Percentiles rank a stretch among this genome's conserved stretches.
phyloP scores from a whole-genome alignment of 2,888 invertebrate genomes.

The Trichogramma evanescens region DNA sequence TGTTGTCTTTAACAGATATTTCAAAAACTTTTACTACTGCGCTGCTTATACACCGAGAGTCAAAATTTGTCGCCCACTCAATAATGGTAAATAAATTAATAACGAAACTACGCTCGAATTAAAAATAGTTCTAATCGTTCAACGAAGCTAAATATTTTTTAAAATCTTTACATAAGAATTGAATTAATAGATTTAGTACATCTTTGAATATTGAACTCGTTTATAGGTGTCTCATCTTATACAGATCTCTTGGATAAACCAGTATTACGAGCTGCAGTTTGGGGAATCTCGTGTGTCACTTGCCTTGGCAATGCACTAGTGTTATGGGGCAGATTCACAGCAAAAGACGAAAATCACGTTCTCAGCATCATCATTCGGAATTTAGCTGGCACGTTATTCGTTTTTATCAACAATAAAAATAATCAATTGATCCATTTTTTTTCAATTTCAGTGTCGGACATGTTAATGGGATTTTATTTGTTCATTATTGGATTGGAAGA shows the following conservation, averaged over 20 bases:
- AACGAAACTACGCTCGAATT: background rate
- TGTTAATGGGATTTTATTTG: constrained; percentile 64
- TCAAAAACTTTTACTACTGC: constrained; percentile 59
- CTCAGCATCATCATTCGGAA: constrained; percentile 60
- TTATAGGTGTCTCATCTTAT: constrained; percentile 54
- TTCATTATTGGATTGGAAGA: constrained; percentile 58
- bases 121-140: background rate
- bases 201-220: background rate
- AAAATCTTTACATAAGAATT: background rate
- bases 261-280: constrained; percentile 55
- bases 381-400: constrained; percentile 51
- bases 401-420: constrained; percentile 1
- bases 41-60: constrained; percentile 54
- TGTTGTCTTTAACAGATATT: constrained; percentile 46
- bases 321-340: constrained; percentile 55
- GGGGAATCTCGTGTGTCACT: constrained; percentile 58
- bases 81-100: constrained; percentile 50
- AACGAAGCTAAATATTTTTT: background rate
- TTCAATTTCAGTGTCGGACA: constrained; percentile 52
- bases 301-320: constrained; percentile 59
- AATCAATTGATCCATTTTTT: background rate
- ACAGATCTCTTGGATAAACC: constrained; percentile 55
- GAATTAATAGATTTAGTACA: background rate
- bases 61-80: constrained; percentile 54
- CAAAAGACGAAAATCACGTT: constrained; percentile 57